Percentiles rank a stretch among this genome's conserved stretches.
Conservation (phyloP, 2,888 invertebrate species). For the Zeuzera pyrina region DNA sequence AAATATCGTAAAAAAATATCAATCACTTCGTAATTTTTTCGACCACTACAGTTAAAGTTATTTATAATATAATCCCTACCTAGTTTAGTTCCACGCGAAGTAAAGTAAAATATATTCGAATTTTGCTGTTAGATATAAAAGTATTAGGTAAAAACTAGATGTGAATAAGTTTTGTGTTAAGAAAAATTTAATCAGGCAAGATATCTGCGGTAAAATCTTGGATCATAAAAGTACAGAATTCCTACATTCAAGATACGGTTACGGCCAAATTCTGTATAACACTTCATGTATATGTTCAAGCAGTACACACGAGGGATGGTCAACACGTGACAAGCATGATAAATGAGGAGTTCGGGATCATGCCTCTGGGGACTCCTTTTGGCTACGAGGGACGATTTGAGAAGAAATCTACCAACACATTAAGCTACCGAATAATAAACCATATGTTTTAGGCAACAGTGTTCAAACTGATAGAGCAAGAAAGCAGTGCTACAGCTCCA, state of each 20-base stretch:
- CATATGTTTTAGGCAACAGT: slow-evolving; percentile 15
- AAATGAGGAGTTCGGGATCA: slow-evolving; percentile 67
- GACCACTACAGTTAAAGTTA: no score
- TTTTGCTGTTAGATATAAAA: no score
- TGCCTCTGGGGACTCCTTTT: slow-evolving; percentile 61
- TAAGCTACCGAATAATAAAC: slow-evolving; percentile 24
- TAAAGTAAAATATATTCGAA: no score
- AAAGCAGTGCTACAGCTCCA: slow-evolving; percentile 28
- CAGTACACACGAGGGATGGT: slow-evolving; percentile 65
- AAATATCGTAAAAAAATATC: no score
- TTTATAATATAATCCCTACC: no score
- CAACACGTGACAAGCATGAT: slow-evolving; percentile 71
- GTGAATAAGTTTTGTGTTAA: no score
- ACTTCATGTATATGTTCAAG: slow-evolving; percentile 34
- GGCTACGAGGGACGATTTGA: slow-evolving; percentile 37
- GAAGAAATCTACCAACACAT: slow-evolving; percentile 41
- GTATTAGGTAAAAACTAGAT: no score
- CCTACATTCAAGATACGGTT: slow-evolving; percentile 3
- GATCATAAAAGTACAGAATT: no score
- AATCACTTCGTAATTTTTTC: no score
- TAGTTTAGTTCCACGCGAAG: no score
- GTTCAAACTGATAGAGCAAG: slow-evolving; percentile 21
- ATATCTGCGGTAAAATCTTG: no score
- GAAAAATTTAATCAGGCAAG: no score
- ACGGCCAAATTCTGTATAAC: not conserved